Base-by-base conservation (phyloP, 2,113 vertebrate genomes). In the Xyliphius kryptos region DNA sequence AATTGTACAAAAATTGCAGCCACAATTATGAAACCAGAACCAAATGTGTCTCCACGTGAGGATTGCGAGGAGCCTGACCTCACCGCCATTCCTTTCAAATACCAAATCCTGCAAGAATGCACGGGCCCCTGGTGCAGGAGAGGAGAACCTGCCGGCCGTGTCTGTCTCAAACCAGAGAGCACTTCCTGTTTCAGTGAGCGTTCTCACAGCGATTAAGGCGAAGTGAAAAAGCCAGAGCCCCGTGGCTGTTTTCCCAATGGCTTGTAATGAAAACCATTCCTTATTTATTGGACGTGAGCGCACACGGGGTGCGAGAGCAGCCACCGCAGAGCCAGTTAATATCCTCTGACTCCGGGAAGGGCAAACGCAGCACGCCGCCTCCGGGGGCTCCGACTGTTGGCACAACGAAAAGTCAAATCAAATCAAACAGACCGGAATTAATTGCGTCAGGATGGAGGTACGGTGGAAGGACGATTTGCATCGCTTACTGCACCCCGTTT, bases 281-380 rank as follows among this genome's bases (percentile, higher is more conserved):
- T 81, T 85, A 85, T 87, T 86, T 83, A 81, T 84, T 82, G 73
- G 77, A 78, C 68, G 71, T 55, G 69, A 71, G 70, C 68, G 66
- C 61, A 72, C 68, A 63, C 44, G 77, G 69, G 63, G 53, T 67
- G 49, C 64, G 68, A 78, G 68, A 63, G 54, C 51, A 19, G 16
- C 32, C 16, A 44, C 41, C 20, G 46, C 9, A 14, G 16, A 41
- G 80, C 49, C 56, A 62, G 65, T 74, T 77, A 73, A 82, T 75
- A 78, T 75, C 68, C 51, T 48, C 47, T 53, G 68, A 77, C 70
- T 76, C 62, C 3, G 47, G 41, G 58, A 68, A 60, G 37, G 47
- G 68, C 70, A 69, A 68, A 64, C 61, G 48, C 74, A 50, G 62
- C 69, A 44, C 14, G 26, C 21, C 36, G 58, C 73, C 81, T 73